Percentiles rank a stretch among this genome's conserved stretches.
Evolutionary conservation across 2,888 invertebrate species (phyloP).

Genomic region (Latheticus oryzae): DNA sequence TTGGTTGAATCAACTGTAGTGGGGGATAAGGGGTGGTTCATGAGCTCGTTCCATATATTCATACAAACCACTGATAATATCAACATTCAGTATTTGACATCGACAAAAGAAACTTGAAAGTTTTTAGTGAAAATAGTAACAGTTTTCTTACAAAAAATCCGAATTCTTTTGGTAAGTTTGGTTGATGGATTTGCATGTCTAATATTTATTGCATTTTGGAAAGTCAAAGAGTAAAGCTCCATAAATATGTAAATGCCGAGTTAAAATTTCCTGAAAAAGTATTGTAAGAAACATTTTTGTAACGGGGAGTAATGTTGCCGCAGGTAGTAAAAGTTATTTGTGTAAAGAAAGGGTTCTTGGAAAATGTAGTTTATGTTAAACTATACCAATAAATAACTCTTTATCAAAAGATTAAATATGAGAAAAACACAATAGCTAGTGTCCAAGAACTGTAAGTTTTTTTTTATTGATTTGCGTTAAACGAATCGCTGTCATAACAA

Average conservation of each 20-base stretch:
- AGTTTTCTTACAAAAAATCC: conserved; percentile 3
- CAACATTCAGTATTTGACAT: conserved; percentile 27
- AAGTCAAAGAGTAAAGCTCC: conserved; percentile 24
- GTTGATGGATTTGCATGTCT: conserved; percentile 25
- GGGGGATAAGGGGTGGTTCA: conserved; percentile 32
- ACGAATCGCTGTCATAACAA: conserved; percentile 4
- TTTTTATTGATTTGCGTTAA: conserved; percentile 1
- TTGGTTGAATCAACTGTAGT: conserved; percentile 7
- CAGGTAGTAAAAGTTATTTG: conserved; percentile 23
- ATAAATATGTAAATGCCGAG: conserved; percentile 29
- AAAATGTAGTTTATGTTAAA: not conserved
- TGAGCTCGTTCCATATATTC: conserved; percentile 28
- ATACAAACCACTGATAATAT: conserved; percentile 28
- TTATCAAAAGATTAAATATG: conserved; percentile 1
- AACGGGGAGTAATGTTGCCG: conserved; percentile 7
- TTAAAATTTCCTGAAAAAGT: conserved; percentile 1
- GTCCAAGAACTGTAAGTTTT: not conserved
- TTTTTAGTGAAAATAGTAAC: conserved; percentile 4
- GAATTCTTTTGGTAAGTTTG: conserved; percentile 9
- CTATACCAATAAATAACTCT: conserved; percentile 9
- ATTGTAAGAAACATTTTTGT: conserved; percentile 17
- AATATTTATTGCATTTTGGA: conserved; percentile 22
- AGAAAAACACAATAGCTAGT: not conserved
- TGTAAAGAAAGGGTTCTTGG: conserved; percentile 25
- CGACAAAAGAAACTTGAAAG: conserved; percentile 7